Percentiles rank a stretch among this genome's conserved stretches.
These are phyloP conservation scores for Heteromormyrus szaboi DNA, from an alignment of 2,797 vertebrate species.

Conservation along the genomic window DNA sequence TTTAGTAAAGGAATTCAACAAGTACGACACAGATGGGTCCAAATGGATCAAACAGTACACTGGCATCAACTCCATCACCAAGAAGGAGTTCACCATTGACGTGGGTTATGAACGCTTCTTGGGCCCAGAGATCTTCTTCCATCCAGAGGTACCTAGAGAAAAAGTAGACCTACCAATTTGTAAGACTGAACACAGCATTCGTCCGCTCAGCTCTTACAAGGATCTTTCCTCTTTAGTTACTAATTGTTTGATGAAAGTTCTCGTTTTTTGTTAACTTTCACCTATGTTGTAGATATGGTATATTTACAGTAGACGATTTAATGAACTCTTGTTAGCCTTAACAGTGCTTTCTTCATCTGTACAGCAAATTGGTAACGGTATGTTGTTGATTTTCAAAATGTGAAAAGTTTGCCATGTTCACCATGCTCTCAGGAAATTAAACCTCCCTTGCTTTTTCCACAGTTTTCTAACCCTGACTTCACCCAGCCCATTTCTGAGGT, in stretches of 20 bases:
- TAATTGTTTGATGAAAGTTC: neutral
- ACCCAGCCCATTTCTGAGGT: slow-evolving; percentile 98
- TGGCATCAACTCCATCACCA: slow-evolving; percentile 86
- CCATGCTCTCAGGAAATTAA: neutral
- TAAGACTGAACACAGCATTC: neutral
- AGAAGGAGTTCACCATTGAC: slow-evolving; percentile 97
- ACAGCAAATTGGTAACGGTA: neutral
- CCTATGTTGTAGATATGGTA: neutral
- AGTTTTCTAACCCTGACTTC: slow-evolving; percentile 98
- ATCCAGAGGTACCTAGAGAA: slow-evolving; percentile 76
- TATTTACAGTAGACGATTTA: neutral
- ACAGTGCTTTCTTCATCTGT: neutral
- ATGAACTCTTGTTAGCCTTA: neutral
- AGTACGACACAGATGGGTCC: slow-evolving; percentile 90
- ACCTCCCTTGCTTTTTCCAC: neutral
- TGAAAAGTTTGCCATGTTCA: neutral
- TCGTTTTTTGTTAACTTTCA: neutral
- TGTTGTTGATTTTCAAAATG: neutral
- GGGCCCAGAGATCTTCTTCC: slow-evolving; percentile 97
- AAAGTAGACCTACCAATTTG: neutral
- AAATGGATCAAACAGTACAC: slow-evolving; percentile 99
- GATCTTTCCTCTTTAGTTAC: neutral
- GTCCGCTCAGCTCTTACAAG: neutral
- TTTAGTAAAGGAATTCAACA: slow-evolving; percentile 96
- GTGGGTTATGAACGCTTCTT: slow-evolving; percentile 96